A percentile compares a stretch with the other conserved stretches of the same genome.
Evolutionary conservation across 2,113 vertebrate species (phyloP).

Genomic region (Bombycilla garrulus): DNA sequence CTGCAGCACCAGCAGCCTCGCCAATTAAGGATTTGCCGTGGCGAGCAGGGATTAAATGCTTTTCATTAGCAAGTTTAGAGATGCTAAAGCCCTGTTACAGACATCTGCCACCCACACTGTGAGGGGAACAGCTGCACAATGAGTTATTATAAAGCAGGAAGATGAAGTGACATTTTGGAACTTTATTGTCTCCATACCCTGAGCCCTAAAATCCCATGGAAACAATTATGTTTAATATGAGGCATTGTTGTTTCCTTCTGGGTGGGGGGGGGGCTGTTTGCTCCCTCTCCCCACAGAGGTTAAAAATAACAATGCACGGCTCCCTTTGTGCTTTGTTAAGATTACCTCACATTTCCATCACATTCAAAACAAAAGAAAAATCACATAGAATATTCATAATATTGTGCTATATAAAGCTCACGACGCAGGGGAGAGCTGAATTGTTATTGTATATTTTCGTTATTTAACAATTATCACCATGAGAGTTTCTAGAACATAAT

Average conservation of each 20-base stretch:
- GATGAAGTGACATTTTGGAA: constrained; percentile 3
- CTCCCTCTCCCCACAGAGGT: neutral
- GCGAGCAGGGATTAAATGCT: constrained; percentile 9
- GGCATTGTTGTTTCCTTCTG: constrained; percentile 16
- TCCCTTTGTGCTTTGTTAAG: neutral
- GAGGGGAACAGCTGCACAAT: constrained; percentile 17
- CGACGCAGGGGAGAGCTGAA: neutral
- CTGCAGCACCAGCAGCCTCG: neutral
- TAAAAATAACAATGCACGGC: neutral
- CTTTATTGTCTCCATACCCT: constrained; percentile 27
- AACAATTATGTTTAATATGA: constrained; percentile 50
- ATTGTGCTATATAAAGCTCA: neutral
- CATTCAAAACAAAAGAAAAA: neutral
- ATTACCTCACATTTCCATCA: constrained; percentile 5
- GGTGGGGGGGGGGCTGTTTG: neutral
- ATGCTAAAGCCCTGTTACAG: constrained; percentile 26
- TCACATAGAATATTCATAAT: constrained; percentile 2
- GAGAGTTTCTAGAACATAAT: neutral
- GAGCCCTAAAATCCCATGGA: constrained; percentile 26
- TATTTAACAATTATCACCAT: neutral
- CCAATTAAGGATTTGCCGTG: neutral
- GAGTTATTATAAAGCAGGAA: neutral
- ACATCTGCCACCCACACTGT: constrained; percentile 13
- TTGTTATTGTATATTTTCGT: neutral
- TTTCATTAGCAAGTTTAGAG: constrained; percentile 49